Conservation (phyloP, 2,797 vertebrate genomes). For the Labeo calbasu region DNA sequence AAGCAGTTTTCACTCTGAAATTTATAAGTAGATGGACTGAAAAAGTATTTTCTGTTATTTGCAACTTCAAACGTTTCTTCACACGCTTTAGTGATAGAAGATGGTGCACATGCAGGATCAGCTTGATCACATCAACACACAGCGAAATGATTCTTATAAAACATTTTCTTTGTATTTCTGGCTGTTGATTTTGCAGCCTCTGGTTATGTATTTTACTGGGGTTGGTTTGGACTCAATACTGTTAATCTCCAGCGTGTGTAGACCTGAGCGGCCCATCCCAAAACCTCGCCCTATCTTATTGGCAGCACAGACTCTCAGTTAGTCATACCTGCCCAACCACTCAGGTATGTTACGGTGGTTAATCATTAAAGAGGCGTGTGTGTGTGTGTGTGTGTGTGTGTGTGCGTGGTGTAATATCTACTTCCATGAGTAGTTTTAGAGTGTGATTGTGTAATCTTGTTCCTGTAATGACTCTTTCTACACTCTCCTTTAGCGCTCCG, state of each 20-base stretch:
- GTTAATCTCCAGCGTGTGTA: constrained; percentile 42
- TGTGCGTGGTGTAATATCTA: not conserved
- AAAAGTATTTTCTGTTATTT: no score
- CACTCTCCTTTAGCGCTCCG: not conserved
- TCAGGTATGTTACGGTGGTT: constrained; percentile 61
- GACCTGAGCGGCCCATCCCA: constrained; percentile 58
- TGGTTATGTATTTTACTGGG: constrained; percentile 8
- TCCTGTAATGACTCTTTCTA: not conserved
- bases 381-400: constrained; percentile 28
- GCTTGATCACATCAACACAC: not conserved
- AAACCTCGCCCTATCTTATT: constrained; percentile 51
- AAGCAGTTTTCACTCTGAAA: not conserved
- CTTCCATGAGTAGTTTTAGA: not conserved
- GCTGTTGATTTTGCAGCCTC: not conserved
- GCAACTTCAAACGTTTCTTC: not conserved
- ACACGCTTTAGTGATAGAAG: not conserved
- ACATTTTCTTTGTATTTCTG: not conserved
- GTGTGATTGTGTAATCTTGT: not conserved
- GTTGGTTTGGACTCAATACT: constrained; percentile 28
- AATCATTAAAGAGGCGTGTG: constrained; percentile 33
- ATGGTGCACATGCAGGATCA: not conserved
- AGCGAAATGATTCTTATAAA: constrained; percentile 1
- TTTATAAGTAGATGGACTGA: not conserved
- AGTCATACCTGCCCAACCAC: constrained; percentile 47
- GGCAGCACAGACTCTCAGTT: constrained; percentile 42